Evolutionary conservation across 2,888 invertebrate genomes (phyloP).

Genomic region (Gastrophysa polygoni): DNA sequence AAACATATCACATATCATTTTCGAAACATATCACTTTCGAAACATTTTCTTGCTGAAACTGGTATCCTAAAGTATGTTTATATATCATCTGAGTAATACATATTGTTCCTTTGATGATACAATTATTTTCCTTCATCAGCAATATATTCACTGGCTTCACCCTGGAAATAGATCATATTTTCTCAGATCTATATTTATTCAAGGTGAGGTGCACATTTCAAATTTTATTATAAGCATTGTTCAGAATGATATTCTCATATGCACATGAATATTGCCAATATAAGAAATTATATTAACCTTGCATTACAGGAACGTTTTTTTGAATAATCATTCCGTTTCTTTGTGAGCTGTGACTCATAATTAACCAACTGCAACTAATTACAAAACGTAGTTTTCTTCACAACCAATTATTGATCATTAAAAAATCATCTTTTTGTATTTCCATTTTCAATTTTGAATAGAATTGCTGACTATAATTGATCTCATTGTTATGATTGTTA

Average conservation of each 20-base stretch:
- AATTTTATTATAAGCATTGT: constrained; percentile 13
- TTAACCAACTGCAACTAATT: constrained; percentile 37
- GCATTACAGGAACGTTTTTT: constrained; percentile 35
- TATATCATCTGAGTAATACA: no score
- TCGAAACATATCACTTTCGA: no score
- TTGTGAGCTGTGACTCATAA: constrained; percentile 32
- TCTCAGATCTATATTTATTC: no score
- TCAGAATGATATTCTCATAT: constrained; percentile 9
- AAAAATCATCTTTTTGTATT: constrained; percentile 18
- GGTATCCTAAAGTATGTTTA: no score
- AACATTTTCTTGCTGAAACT: no score
- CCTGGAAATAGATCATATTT: no score
- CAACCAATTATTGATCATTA: constrained; percentile 24
- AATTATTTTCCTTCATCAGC: no score
- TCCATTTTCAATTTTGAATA: constrained; percentile 5
- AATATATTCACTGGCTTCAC: no score
- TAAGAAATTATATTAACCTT: constrained; percentile 38
- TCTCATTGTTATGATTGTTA: no score
- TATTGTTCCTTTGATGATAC: no score
- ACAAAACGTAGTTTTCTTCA: constrained; percentile 24
- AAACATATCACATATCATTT: no score
- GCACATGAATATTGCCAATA: constrained; percentile 29
- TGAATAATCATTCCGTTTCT: constrained; percentile 33
- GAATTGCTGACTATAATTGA: no score
- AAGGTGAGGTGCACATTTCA: constrained; percentile 3